These are phyloP conservation scores for Tenthredo livida DNA, from an alignment of 2,888 invertebrate species.

Conservation along the genomic window DNA sequence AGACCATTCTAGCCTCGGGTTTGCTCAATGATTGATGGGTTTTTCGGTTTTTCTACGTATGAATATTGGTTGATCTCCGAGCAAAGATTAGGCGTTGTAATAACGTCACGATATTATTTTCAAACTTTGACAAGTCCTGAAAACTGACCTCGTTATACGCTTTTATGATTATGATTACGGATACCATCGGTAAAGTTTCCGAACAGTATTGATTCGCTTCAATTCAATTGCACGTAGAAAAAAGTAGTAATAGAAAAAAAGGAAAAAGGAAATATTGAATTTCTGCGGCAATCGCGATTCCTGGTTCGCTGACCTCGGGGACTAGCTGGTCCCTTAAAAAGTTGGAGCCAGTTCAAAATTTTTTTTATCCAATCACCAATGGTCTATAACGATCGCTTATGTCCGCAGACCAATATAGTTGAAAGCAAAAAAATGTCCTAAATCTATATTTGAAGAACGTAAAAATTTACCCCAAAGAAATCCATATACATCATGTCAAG, in stretches of 20 bases:
- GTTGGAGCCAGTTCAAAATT: not conserved
- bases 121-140: not conserved
- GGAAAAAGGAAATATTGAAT: not conserved
- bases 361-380: not conserved
- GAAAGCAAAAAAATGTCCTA: not conserved
- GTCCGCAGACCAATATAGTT: not conserved
- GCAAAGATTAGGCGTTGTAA: not conserved
- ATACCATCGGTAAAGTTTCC: not conserved
- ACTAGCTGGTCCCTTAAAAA: not conserved
- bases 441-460: not conserved
- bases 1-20: not conserved
- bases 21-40: not conserved
- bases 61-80: not conserved
- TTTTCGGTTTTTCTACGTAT: not conserved
- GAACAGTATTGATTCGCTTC: constrained; percentile 21
- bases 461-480: not conserved
- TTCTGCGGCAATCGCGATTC: constrained; percentile 28
- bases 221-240: constrained; percentile 30
- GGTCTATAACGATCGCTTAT: not conserved
- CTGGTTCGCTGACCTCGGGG: constrained; percentile 5
- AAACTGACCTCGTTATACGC: constrained; percentile 20
- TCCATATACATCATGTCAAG: constrained; percentile 26
- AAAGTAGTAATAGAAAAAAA: not conserved
- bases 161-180: not conserved
- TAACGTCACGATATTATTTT: not conserved